Base-by-base conservation (phyloP, 2,888 invertebrate genomes). In the Dryocosmus kuriphilus region DNA sequence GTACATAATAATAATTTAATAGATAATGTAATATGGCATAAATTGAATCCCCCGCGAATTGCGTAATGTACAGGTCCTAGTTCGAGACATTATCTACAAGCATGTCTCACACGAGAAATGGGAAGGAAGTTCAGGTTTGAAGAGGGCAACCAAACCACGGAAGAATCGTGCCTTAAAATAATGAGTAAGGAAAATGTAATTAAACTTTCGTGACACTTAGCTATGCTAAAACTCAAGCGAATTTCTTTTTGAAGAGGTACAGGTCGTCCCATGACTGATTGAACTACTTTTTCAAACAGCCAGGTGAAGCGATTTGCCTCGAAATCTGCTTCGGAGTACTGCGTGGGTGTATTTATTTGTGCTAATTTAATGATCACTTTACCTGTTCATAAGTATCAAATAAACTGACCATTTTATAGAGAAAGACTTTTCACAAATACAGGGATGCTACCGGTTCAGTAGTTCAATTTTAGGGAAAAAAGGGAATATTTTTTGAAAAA, bases 181-280 rank as follows among this genome's bases (percentile, higher is more conserved):
- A 96, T 97, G 97, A 97, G 97, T 97, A 97, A 97, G 97, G 97
- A 97, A 97, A 97, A 97, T 97, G 97, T 96, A 95, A n/a, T n/a
- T n/a, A 94, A 96, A 96, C 96, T 95, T 94, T 96, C 96, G 95
- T 97, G 93, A 96, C 94, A 95, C 96, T 96, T 94, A 96, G 96
- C 96, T 94, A 95, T 94, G 94, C 94, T 94, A 92, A 92, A 92
- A 91, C 82, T 87, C 90, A 92, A 92, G 92, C 92, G 92, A 89
- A 86, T 88, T 85, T 93, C 95, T 97, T 96, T 97, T 94, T 97
- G 94, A 88, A 92, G 92, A 94, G 97, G 96, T 92, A 93, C 92
- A 97, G 97, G 97, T 97, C 96, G 96, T 96, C 97, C 97, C 93
- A 92, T 83, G 93, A 93, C 94, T 93, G 92, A 93, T 91, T 92